phyloP scores from a whole-genome alignment of 2,797 vertebrate genomes.

The Remorina albescens region DNA sequence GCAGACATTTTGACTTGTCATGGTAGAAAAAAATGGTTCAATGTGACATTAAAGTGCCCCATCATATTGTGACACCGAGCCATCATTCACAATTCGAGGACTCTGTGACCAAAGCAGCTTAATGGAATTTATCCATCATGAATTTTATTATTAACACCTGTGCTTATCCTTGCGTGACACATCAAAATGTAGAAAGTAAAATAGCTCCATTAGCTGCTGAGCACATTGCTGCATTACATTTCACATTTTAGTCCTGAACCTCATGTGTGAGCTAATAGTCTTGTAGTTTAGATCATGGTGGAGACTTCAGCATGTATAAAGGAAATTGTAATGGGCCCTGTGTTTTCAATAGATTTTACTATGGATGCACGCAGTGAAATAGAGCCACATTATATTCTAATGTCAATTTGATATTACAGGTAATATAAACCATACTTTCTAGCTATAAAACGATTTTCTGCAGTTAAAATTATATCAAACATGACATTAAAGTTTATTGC shows the following conservation, averaged over 20 bases:
- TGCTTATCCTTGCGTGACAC: not conserved
- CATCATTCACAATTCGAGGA: not conserved
- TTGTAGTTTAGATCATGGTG: not conserved
- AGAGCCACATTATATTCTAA: not conserved
- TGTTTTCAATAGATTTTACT: not conserved
- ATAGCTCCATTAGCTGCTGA: not conserved
- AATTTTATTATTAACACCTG: conserved; percentile 11
- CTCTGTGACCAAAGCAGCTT: not conserved
- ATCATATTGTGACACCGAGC: not conserved
- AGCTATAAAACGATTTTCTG: not conserved
- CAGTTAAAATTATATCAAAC: not conserved
- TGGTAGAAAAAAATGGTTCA: not conserved
- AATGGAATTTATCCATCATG: not conserved
- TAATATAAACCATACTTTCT: not conserved
- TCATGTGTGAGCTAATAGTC: not conserved
- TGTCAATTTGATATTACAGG: not conserved
- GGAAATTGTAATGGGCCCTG: not conserved
- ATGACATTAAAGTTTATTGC: not conserved
- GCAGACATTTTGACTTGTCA: conserved; percentile 4
- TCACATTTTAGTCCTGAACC: not conserved
- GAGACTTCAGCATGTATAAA: not conserved
- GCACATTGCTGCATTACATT: not conserved
- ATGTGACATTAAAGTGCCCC: not conserved
- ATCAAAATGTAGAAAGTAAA: not conserved
- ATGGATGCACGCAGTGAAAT: not conserved